Evolutionary conservation across 2,113 vertebrate genomes (phyloP), one percentile per base, ranked within the genome.

Genomic region (Pontoporia blainvillei): DNA sequence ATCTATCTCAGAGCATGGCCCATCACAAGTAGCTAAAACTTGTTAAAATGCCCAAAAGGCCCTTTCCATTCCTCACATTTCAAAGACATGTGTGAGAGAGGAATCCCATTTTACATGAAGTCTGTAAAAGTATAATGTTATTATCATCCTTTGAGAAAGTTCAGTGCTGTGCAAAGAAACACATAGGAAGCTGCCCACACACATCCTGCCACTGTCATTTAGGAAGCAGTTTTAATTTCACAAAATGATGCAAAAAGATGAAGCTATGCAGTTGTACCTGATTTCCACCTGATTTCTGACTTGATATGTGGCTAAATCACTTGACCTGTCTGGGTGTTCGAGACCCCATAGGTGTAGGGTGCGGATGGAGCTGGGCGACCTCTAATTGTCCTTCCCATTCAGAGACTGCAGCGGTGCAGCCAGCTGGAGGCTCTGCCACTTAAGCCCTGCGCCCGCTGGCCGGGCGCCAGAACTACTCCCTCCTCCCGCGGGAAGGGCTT

Each of bases 361-460:
- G 0, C 34, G 66, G 15, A 81, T 62, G 52, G 52, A 91, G 61
- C 46, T 59, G 27, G 7, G 39, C 6, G 91, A 97, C 97, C 97
- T 97, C 95, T 89, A 94, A 69, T 44, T 31, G 95, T 97, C 96
- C 97, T 98, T 97, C n/a, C 34, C 12, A 4, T 12, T 71, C 27
- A 21, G n/a, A 57, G 73, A 67, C 21, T 54, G 96, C 96, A 46
- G 95, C 5, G 0, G 41, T 10, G 34, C 27, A 62, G 57, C 78
- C 71, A 67, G 57, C n/a, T 1, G 20, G 73, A 95, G 69, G 57
- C 91, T 86, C 39, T 61, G 93, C 69, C 88, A 5, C 57, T 41
- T 2, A 41, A n/a, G 78, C 75, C 39, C 21, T 9, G 83, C 21
- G 6, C 44, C 23, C 0, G 49, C 46, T 7, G 57, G 61, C 90